phyloP scores from a whole-genome alignment of 2,113 vertebrate genomes.

The Turnix velox region DNA sequence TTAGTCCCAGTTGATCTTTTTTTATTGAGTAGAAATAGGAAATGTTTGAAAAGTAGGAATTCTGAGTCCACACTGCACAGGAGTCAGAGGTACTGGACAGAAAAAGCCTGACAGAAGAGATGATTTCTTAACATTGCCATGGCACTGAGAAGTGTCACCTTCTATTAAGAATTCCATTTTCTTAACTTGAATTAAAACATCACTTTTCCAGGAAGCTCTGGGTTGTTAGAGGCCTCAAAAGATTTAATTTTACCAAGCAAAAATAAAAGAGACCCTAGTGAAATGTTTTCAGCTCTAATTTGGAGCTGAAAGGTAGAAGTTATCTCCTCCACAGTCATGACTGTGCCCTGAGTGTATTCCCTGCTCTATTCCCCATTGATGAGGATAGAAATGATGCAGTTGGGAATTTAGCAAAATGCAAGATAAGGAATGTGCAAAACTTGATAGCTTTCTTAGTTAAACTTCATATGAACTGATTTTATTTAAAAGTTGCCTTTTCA shows the following conservation, averaged over 20 bases:
- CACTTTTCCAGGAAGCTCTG: not conserved
- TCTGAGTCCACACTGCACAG: not conserved
- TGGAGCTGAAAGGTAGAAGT: not conserved
- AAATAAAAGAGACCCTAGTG: not conserved
- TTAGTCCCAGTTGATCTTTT: not conserved
- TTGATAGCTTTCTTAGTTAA: not conserved
- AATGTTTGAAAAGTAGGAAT: not conserved
- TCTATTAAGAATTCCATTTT: not conserved
- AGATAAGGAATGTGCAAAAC: not conserved
- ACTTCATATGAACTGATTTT: constrained; percentile 17
- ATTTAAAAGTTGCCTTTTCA: constrained; percentile 37
- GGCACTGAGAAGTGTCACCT: not conserved
- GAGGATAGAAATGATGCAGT: not conserved
- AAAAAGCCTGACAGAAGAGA: not conserved
- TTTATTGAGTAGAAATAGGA: not conserved
- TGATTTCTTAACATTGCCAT: not conserved
- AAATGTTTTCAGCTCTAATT: not conserved
- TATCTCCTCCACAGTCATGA: not conserved
- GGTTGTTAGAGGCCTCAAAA: not conserved
- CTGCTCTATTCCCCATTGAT: not conserved
- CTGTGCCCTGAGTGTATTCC: not conserved
- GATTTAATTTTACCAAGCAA: not conserved
- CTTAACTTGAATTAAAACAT: not conserved
- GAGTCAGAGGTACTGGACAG: not conserved
- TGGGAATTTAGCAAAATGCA: not conserved